Conservation (phyloP, 2,797 vertebrate species). For the Pseudochirops cupreus region DNA sequence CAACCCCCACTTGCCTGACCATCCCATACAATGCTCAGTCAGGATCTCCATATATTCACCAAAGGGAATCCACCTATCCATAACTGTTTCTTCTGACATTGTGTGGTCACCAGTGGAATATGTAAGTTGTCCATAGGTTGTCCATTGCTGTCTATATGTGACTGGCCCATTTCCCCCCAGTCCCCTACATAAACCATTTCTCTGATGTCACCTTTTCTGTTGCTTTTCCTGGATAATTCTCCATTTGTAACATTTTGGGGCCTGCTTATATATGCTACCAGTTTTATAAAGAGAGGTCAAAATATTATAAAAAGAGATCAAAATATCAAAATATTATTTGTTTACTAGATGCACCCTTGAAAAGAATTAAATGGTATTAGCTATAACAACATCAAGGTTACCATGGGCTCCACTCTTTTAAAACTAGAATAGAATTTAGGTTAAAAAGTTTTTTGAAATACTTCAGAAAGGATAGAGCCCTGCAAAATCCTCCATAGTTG, state of each 20-base stretch:
- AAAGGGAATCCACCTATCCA: not conserved
- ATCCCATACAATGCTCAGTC: not conserved
- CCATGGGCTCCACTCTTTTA: conserved; percentile 16
- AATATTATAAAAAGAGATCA: conserved; percentile 23
- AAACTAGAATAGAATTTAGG: conserved; percentile 5
- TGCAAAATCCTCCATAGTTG: not conserved
- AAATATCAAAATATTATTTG: conserved; percentile 4
- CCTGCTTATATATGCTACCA: not conserved
- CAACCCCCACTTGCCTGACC: not conserved
- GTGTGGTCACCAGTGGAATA: not conserved
- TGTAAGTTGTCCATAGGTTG: not conserved
- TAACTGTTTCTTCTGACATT: not conserved
- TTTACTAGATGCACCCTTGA: not conserved
- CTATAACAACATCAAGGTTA: conserved; percentile 4
- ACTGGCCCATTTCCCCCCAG: not conserved
- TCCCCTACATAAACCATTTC: not conserved
- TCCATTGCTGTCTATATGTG: not conserved
- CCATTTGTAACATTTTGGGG: not conserved
- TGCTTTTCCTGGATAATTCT: not conserved
- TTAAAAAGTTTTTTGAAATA: conserved; percentile 12
- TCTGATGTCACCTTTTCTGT: not conserved
- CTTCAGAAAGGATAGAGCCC: not conserved
- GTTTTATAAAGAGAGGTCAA: conserved; percentile 34
- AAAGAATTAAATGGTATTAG: conserved; percentile 29
- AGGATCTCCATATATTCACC: not conserved